phyloP scores from a whole-genome alignment of 2,797 vertebrate genomes.

The Sebastes steindachneri region DNA sequence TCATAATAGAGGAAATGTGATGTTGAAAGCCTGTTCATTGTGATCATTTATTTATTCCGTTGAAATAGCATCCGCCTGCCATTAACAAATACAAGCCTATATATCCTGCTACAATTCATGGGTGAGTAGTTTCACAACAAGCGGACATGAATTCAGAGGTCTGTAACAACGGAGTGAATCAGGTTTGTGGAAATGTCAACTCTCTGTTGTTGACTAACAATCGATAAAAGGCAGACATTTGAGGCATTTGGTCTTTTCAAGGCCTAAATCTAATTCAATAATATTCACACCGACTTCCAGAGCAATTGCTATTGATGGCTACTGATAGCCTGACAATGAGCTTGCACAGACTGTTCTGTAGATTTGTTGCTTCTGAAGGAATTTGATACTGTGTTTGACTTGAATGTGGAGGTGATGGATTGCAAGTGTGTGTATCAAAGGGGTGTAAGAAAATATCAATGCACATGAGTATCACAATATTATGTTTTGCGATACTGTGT shows the following conservation, averaged over 20 bases:
- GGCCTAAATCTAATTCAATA: conserved; percentile 50
- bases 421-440: neutral
- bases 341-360: neutral
- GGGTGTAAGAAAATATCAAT: too few species aligned
- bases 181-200: conserved; percentile 66
- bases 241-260: conserved; percentile 47
- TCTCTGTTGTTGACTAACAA: conserved; percentile 47
- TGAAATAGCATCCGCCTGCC: neutral
- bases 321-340: conserved; percentile 47
- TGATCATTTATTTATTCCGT: conserved; percentile 1
- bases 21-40: neutral
- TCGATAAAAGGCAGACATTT: conserved; percentile 51
- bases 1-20: neutral
- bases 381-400: neutral
- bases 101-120: neutral
- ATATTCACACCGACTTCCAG: conserved; percentile 47
- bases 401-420: neutral
- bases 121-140: conserved; percentile 23
- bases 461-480: neutral
- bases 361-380: conserved; percentile 29
- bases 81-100: neutral
- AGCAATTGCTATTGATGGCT: conserved; percentile 50
- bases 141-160: conserved; percentile 40
- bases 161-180: conserved; percentile 47
- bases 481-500: too few species aligned